phyloP scores from a whole-genome alignment of 2,888 invertebrate genomes.

The Drosophila demipolita region DNA sequence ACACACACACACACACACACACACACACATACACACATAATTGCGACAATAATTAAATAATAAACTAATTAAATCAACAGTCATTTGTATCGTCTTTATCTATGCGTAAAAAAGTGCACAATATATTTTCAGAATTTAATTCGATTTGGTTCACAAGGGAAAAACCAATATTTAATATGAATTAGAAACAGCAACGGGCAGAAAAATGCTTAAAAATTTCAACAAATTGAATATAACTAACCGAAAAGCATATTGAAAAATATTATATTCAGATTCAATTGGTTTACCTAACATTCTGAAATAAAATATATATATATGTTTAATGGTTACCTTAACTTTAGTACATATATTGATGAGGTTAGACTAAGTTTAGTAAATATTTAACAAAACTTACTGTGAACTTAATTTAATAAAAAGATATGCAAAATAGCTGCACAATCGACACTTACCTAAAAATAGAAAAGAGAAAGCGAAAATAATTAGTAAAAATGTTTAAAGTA shows the following conservation, averaged over 20 bases:
- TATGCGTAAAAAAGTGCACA: constrained; percentile 48
- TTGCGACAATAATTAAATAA: constrained; percentile 57
- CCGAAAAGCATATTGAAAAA: not conserved
- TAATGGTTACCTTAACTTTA: not conserved
- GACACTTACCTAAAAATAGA: constrained; percentile 68
- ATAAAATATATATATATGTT: not conserved
- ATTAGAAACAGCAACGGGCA: constrained; percentile 17
- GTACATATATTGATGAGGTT: constrained; percentile 4
- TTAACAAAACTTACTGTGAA: constrained; percentile 67
- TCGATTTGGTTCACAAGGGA: constrained; percentile 26
- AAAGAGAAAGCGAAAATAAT: constrained; percentile 7
- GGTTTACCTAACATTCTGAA: not conserved
- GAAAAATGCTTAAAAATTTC: constrained; percentile 1
- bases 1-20: too few species aligned
- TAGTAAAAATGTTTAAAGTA: not conserved
- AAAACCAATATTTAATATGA: constrained; percentile 10
- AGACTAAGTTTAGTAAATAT: constrained; percentile 38
- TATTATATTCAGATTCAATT: not conserved
- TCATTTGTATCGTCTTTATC: constrained; percentile 47
- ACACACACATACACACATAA: constrained; percentile 3
- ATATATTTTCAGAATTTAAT: constrained; percentile 56
- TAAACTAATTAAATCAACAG: constrained; percentile 76
- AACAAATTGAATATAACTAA: constrained; percentile 27
- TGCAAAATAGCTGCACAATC: not conserved
- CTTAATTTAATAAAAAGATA: constrained; percentile 43